phyloP scores from a whole-genome alignment of 2,888 invertebrate species.

The Lycaena phlaeas region DNA sequence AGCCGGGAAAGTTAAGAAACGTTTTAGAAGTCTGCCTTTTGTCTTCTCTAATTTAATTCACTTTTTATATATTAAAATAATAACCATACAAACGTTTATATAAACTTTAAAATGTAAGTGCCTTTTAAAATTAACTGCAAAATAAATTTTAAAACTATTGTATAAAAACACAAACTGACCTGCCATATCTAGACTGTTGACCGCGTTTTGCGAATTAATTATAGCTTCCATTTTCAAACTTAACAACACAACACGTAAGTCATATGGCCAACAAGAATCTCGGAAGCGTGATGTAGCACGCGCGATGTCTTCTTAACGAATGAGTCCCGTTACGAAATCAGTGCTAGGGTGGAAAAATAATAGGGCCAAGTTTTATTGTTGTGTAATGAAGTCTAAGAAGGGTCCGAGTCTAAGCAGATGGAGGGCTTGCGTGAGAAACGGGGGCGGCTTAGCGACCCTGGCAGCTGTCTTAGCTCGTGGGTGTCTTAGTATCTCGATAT shows the following conservation, averaged over 20 bases:
- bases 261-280: conserved; percentile 6
- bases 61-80: no score
- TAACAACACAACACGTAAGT: conserved; percentile 2
- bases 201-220: conserved; percentile 24
- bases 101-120: no score
- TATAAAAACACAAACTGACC: no score
- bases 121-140: no score
- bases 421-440: conserved; percentile 42
- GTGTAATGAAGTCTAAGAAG: conserved; percentile 34
- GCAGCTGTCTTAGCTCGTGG: conserved; percentile 27
- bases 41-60: no score
- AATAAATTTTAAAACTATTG: no score
- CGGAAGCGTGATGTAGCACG: conserved; percentile 21
- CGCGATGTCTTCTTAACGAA: conserved; percentile 31
- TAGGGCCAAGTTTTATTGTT: conserved; percentile 28
- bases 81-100: no score
- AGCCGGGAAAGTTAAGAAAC: no score
- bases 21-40: no score
- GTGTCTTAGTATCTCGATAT: conserved; percentile 16
- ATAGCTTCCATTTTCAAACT: conserved; percentile 26
- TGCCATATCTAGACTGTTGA: conserved; percentile 23
- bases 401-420: conserved; percentile 38
- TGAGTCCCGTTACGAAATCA: conserved; percentile 45
- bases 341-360: conserved; percentile 37
- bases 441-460: conserved; percentile 29